These are phyloP conservation scores for Acomys russatus DNA, from an alignment of 2,797 vertebrate species.

Conservation along the genomic window DNA sequence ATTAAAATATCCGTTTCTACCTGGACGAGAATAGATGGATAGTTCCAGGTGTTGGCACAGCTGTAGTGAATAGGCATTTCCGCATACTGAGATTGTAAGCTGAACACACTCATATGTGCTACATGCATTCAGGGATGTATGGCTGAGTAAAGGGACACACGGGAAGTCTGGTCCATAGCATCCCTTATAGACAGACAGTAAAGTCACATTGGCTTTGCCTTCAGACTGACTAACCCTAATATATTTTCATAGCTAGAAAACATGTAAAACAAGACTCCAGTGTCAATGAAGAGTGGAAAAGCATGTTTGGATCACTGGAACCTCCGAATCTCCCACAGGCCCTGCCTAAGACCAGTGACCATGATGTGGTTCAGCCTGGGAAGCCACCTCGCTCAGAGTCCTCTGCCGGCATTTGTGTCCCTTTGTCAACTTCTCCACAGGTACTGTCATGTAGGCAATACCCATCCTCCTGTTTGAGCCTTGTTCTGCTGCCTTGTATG, in stretches of 20 bases:
- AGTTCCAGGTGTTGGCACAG: not conserved
- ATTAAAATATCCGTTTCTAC: slow-evolving; percentile 4
- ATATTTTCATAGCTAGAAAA: slow-evolving; percentile 92
- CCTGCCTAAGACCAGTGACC: slow-evolving; percentile 90
- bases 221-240: slow-evolving; percentile 12
- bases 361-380: slow-evolving; percentile 88
- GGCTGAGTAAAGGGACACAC: not conserved
- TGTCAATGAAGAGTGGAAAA: slow-evolving; percentile 99
- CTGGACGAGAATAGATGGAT: not conserved
- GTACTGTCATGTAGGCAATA: slow-evolving; percentile 78
- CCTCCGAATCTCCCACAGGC: slow-evolving; percentile 90
- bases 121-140: not conserved
- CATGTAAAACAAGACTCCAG: slow-evolving; percentile 97
- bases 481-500: not conserved
- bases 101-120: not conserved
- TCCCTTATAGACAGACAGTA: not conserved
- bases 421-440: slow-evolving; percentile 92
- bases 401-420: slow-evolving; percentile 88
- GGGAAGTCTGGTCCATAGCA: not conserved
- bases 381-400: slow-evolving; percentile 91
- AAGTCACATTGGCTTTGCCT: not conserved
- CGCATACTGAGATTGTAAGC: not conserved
- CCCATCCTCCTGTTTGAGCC: not conserved
- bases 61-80: not conserved
- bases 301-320: slow-evolving; percentile 99